Evolutionary conservation across 2,797 vertebrate genomes (phyloP), one percentile per base, ranked within the genome.

Genomic region (Periophthalmus magnuspinnatus): DNA sequence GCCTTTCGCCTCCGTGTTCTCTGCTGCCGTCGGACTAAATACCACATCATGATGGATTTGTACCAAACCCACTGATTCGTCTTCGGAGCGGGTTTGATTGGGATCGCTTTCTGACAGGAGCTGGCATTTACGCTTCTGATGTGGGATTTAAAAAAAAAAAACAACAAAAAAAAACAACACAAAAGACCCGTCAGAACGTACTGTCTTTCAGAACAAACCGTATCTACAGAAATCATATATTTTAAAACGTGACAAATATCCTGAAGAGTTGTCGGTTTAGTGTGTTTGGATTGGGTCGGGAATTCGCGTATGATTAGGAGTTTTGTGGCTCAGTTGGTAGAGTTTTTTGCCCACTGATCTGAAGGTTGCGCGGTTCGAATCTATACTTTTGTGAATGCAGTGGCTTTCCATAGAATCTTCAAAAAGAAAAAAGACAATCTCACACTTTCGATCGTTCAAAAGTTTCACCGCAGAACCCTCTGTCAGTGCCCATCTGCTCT

Each of bases 31-130:
- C 63, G 11, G 17, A 48, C 63, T n/a, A 65, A 65, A 65, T 65
- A 65, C 28, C 63, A 65, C 32, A 32, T 19, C 63, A 69, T 80
- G 78, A 82, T 86, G 67, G 71, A 84, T 86, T 81, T 84, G 64
- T 78, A 45, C 5, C 48, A 52, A 47, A 52, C 73, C 55, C 45
- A 69, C 64, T 75, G 75, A 89, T 86, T 80, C 41, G 73, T 82
- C 67, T 54, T 17, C 13, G 52, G 66, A 65, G 62, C 5, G 38
- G 16, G 59, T 81, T 73, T 72, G 75, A 80, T 75, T 79, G 58
- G 28, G 21, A 61, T 54, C 58, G 50, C 60, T 36, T n/a, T 75
- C 21, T 76, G 77, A 84, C 73, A 47, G 38, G 71, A 21, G 72
- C 67, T 71, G 76, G 79, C 71, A 64, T 82, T 77, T 69, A 34